Evolutionary conservation across 2,888 invertebrate species (phyloP), one percentile per base, ranked within the genome.

Genomic region (Yponomeuta evonymella): DNA sequence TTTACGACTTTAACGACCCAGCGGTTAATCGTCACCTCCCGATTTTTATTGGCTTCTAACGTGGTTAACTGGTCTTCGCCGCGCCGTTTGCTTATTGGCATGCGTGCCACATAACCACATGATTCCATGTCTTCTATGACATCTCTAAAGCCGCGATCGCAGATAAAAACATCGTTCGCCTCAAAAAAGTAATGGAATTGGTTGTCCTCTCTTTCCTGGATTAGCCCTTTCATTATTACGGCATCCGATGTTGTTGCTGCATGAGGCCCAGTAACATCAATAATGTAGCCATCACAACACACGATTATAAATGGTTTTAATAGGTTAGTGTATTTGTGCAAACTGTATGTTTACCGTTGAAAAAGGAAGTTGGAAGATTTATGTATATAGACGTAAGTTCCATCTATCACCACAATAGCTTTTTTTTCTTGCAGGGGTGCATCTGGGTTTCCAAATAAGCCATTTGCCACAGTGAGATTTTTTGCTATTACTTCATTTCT

Each of bases 261-360:
- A 74, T 74, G 73, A 29, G 76, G 75, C n/a, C 75, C 75, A 23
- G 71, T 69, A 15, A 74, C 72, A 67, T 76, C 75, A 58, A 75
- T 63, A 62, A 75, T 75, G 71, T 77, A 73, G 51, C 75, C 76
- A 74, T 76, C 73, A 33, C 70, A 70, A 43, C 75, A 73, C 12
- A 74, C 73, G 30, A 78, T 72, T 70, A 78, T 33, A 74, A 77
- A 75, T 23, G 75, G 75, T 73, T 77, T 77, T 30, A 75, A 6
- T 5, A 75, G 58, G 62, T 76, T 78, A n/a, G 72, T 72, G 67
- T 72, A 76, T 72, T 77, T 77, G 62, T 75, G 76, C 15, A 73
- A 36, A 58, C 75, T 75, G 58, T 75, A 76, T 33, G 73, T 73
- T 30, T 72, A 58, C 64, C 72, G 74, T 72, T 75, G 72, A 70